Conservation (phyloP, 2,888 invertebrate species). For the Caenorhabditis plicata region DNA sequence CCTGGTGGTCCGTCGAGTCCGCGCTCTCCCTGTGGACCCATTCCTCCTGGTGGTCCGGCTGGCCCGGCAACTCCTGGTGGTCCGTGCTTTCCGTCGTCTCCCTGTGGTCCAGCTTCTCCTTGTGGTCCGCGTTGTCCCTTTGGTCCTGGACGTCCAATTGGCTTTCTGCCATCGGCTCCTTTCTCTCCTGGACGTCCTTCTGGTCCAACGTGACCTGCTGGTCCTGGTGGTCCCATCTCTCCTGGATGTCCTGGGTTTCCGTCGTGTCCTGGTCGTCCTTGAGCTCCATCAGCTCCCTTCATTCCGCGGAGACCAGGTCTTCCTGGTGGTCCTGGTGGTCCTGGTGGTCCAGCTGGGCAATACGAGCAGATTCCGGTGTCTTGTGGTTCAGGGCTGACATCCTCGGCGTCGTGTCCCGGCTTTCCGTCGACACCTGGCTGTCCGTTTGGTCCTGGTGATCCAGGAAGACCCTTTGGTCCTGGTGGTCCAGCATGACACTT, state of each 20-base stretch:
- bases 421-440: constrained; percentile 42
- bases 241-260: constrained; percentile 56
- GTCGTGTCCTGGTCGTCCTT: constrained; percentile 53
- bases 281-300: constrained; percentile 49
- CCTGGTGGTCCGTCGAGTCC: constrained; percentile 52
- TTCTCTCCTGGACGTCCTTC: constrained; percentile 57
- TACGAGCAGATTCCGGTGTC: constrained; percentile 56
- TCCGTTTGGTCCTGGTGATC: constrained; percentile 46
- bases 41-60: constrained; percentile 42
- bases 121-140: constrained; percentile 55
- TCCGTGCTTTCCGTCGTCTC: constrained; percentile 46
- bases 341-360: constrained; percentile 42
- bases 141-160: constrained; percentile 60
- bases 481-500: constrained; percentile 59
- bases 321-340: constrained; percentile 45
- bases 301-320: constrained; percentile 45
- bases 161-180: constrained; percentile 59
- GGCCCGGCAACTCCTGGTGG: constrained; percentile 44
- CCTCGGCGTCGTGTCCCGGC: constrained; percentile 42
- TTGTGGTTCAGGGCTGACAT: constrained; percentile 55
- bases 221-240: constrained; percentile 54
- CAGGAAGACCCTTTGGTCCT: constrained; percentile 51
- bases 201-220: constrained; percentile 41
- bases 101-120: constrained; percentile 41
- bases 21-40: constrained; percentile 42